phyloP scores from a whole-genome alignment of 92 coral and sea anemone species.

The Actinernus sp. region DNA sequence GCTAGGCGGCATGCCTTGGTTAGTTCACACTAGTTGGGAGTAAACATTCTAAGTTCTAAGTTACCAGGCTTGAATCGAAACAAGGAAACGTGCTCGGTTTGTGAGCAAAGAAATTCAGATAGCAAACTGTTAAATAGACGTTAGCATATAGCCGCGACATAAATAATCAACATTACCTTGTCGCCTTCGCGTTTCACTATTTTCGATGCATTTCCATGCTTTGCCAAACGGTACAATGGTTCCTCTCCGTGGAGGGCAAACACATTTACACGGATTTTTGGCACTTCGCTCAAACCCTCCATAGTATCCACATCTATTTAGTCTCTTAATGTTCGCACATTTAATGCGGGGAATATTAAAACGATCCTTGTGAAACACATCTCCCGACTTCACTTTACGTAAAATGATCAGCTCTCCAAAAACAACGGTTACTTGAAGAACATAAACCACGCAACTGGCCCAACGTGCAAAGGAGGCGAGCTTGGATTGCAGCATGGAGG shows the following conservation, averaged over 20 bases:
- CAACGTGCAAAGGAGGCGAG: no score
- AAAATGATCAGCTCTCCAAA: constrained; percentile 11
- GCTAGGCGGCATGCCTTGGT: no score
- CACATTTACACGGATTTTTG: constrained; percentile 26
- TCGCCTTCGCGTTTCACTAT: constrained; percentile 3
- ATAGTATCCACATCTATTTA: constrained; percentile 21
- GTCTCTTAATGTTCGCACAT: constrained; percentile 20
- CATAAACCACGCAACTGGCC: no score
- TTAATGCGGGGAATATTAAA: constrained; percentile 29
- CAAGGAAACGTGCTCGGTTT: no score
- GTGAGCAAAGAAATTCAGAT: background rate
- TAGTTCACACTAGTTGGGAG: no score
- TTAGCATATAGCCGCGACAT: background rate
- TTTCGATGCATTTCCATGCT: constrained; percentile 23
- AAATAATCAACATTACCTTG: constrained; percentile 2
- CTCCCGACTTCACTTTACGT: constrained; percentile 26
- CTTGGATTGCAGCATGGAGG: no score
- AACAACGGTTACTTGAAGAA: no score
- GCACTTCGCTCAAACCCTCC: constrained; percentile 38
- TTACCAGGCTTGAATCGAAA: background rate
- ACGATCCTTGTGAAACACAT: constrained; percentile 26
- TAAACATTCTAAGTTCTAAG: background rate
- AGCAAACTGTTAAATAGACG: background rate
- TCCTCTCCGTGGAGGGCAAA: constrained; percentile 30
- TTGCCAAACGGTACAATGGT: constrained; percentile 3